Evolutionary conservation across 2,113 vertebrate genomes (phyloP), one percentile per base, ranked within the genome.

Genomic region (Symphodus melops): DNA sequence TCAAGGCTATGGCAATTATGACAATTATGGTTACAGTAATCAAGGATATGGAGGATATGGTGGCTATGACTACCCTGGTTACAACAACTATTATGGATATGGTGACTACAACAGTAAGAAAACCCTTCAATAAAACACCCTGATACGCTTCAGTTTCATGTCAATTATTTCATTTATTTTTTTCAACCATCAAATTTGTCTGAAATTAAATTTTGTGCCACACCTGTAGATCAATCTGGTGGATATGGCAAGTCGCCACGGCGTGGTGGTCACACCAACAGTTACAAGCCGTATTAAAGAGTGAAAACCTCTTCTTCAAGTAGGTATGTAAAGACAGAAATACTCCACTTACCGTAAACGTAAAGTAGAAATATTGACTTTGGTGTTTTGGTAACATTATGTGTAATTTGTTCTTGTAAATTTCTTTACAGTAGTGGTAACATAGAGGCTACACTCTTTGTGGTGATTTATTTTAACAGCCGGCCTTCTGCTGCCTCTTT

Each of bases 31-130:
- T 92, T 99, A 99, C 95, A 95, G 95, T 94, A 98, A 96, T 93
- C 97, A 96, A 94, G 97, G 97, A 28, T 99, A 99, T 77, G 97
- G 97, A 81, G 96, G 98, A 79, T 99, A 99, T 72, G 96, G 97
- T 88, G 96, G 96, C 90, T 99, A 98, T 88, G 97, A 98, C 94
- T 99, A 99, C 94, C 93, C 96, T 86, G 96, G 96, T 92, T 99
- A 99, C 96, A 99, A 98, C 96, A 98, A 96, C 96, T 99, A 98
- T 92, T 99, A 98, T 82, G 98, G 98, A 94, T 99, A 99, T 91
- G 95, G 96, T 92, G 97, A 98, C 94, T 97, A 99, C 95, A 96
- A 95, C 95, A 96, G 98, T 99, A 94, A 97, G 97, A 96, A 91
- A 72, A 73, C 41, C 56, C 80, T 52, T 76, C 80, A 82, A 77